Evolutionary conservation across 2,113 vertebrate genomes (phyloP), one percentile per base, ranked within the genome.

Genomic region (Lepidothrix coronata): DNA sequence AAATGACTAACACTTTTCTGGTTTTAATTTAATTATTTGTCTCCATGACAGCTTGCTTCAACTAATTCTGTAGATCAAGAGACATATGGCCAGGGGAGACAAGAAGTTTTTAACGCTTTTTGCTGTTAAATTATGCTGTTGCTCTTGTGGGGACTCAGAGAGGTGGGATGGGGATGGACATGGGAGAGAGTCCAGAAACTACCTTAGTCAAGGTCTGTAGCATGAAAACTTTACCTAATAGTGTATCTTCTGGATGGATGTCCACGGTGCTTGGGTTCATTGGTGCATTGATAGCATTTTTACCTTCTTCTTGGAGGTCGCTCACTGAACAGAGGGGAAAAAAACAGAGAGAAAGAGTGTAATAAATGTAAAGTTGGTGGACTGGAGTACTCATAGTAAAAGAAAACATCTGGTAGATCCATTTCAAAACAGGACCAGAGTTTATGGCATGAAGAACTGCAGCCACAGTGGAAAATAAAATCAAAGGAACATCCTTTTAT

Each of bases 251-350:
- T 2, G 99, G 99, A 67, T 99, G 99, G 73, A 99, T 94, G 55
- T 99, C 98, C 25, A 96, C 96, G 1, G 95, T 70, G 9, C 98
- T 91, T 24, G 98, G 98, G 31, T 97, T 97, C 98, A 99, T 97
- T 0, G 99, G 99, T 6, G 98, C 97, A 67, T 99, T 98, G 98
- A 99, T 99, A 88, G 99, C 99, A 91, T 99, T 99, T 95, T 99
- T 99, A 30, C 99, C 99, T 92, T 99, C 99, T 93, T 99, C 99
- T 58, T 99, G 99, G 86, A 99, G 98, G 97, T 99, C 99, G 54
- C 97, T 99, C 99, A 99, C 99, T 99, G 88, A 52, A 21, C 5
- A 59, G 65, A 96, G 33, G 66, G 7, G 57, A 35, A 41, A 44
- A 81, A 41, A 41, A 55, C n/a, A 59, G 37, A 85, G 15, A 73